Evolutionary conservation across 2,797 vertebrate genomes (phyloP).

Genomic region (Periparus ater): DNA sequence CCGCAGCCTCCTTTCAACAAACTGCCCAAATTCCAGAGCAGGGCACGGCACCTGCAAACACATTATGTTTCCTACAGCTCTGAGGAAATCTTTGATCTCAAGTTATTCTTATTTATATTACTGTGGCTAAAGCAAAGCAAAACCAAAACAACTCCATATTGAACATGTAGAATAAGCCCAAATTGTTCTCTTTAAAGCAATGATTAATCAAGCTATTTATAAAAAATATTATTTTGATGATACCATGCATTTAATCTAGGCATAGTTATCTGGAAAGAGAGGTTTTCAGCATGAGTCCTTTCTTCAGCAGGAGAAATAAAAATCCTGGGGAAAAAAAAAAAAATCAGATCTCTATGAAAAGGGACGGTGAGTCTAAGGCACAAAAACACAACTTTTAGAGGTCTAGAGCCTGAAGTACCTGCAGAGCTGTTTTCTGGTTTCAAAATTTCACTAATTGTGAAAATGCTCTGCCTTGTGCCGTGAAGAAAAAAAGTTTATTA

Average conservation of each 20-base stretch:
- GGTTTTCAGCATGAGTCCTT: not conserved
- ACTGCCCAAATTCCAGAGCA: not conserved
- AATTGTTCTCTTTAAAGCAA: slow-evolving; percentile 38
- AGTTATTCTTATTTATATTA: slow-evolving; percentile 12
- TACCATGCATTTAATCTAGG: not conserved
- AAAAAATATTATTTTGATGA: slow-evolving; percentile 30
- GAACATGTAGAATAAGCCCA: slow-evolving; percentile 26
- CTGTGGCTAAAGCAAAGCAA: slow-evolving; percentile 11
- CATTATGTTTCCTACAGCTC: not conserved
- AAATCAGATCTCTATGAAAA: not conserved
- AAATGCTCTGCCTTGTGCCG: slow-evolving; percentile 1
- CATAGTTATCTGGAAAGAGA: not conserved
- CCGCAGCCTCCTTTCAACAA: not conserved
- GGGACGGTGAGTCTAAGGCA: not conserved
- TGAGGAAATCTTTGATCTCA: slow-evolving; percentile 45
- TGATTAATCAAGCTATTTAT: slow-evolving; percentile 21
- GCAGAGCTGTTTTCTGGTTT: slow-evolving; percentile 28
- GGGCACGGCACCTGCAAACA: not conserved
- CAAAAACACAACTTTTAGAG: not conserved
- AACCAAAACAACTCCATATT: not conserved
- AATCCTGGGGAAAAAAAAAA: not conserved
- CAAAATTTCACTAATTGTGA: slow-evolving; percentile 27
- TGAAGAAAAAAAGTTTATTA: slow-evolving; percentile 34
- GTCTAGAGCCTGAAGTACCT: not conserved
- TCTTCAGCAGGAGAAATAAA: not conserved